Evolutionary conservation across 2,888 invertebrate genomes (phyloP).

Genomic region (Drosophila planitibia): DNA sequence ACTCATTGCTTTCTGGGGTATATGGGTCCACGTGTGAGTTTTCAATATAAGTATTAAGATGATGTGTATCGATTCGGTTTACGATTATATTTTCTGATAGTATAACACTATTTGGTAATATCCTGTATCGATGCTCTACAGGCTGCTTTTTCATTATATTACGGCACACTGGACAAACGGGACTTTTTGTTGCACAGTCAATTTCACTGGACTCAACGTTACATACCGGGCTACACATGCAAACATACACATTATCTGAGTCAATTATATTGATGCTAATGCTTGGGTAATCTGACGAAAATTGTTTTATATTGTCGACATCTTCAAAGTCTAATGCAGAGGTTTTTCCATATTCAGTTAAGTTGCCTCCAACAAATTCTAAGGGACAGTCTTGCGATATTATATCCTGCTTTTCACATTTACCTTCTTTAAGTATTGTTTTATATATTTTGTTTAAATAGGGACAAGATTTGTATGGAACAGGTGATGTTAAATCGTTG

Average conservation of each 20-base stretch:
- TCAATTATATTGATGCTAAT: slow-evolving; percentile 86
- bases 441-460: slow-evolving; percentile 57
- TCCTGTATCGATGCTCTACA: slow-evolving; percentile 76
- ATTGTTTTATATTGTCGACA: slow-evolving; percentile 6
- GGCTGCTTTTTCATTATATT: slow-evolving; percentile 82
- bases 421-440: slow-evolving; percentile 56
- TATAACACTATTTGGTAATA: slow-evolving; percentile 82
- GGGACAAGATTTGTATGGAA: slow-evolving; percentile 46
- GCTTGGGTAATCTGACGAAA: slow-evolving; percentile 53
- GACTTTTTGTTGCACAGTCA: slow-evolving; percentile 45
- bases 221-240: slow-evolving; percentile 77
- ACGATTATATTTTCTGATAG: slow-evolving; percentile 86
- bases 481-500: slow-evolving; percentile 70
- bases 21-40: slow-evolving; percentile 88
- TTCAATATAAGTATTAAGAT: slow-evolving; percentile 83
- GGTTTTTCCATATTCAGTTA: slow-evolving; percentile 9
- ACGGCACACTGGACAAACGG: slow-evolving; percentile 81
- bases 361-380: slow-evolving; percentile 1
- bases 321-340: slow-evolving; percentile 1
- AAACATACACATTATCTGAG: slow-evolving; percentile 85
- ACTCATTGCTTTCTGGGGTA: slow-evolving; percentile 93
- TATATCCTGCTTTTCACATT: slow-evolving; percentile 26
- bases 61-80: slow-evolving; percentile 87
- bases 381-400: slow-evolving; percentile 20
- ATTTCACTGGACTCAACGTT: slow-evolving; percentile 23